Evolutionary conservation across 1,140 invertebrate species (phyloP).

Genomic region (Heliconius eleuchia): DNA sequence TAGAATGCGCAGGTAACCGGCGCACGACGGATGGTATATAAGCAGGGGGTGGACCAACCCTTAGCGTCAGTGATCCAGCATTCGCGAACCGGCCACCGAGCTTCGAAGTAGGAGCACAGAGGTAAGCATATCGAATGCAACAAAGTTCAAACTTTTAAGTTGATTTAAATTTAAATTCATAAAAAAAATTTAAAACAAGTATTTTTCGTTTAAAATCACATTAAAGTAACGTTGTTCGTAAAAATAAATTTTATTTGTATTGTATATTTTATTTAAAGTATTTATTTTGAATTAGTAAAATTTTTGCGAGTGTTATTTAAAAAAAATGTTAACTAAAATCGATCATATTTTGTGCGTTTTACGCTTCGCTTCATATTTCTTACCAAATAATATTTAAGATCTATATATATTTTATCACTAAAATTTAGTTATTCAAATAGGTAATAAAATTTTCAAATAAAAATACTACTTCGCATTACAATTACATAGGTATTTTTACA

Average conservation of each 20-base stretch:
- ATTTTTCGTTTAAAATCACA: background rate
- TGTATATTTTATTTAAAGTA: background rate
- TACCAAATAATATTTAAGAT: background rate
- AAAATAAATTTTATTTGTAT: too few relatives aligned
- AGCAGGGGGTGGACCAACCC: slow-evolving; percentile 21
- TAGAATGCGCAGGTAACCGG: slow-evolving; percentile 30
- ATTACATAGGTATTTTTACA: background rate
- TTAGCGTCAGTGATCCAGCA: slow-evolving; percentile 8
- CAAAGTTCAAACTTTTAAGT: slow-evolving; percentile 3
- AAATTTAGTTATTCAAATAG: background rate
- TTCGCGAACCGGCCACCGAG: background rate
- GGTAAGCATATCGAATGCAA: slow-evolving; percentile 18
- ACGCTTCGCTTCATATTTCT: background rate
- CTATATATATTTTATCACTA: background rate
- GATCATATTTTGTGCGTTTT: background rate
- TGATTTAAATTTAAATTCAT: background rate
- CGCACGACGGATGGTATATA: slow-evolving; percentile 26
- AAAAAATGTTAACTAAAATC: background rate
- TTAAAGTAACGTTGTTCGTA: background rate
- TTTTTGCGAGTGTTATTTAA: background rate
- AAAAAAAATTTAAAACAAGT: background rate
- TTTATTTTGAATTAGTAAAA: background rate
- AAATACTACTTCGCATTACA: background rate
- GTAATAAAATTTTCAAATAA: background rate
- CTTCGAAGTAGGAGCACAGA: background rate